These are phyloP conservation scores for Junonia oenone DNA, from an alignment of 2,888 invertebrate genomes.

Conservation along the genomic window DNA sequence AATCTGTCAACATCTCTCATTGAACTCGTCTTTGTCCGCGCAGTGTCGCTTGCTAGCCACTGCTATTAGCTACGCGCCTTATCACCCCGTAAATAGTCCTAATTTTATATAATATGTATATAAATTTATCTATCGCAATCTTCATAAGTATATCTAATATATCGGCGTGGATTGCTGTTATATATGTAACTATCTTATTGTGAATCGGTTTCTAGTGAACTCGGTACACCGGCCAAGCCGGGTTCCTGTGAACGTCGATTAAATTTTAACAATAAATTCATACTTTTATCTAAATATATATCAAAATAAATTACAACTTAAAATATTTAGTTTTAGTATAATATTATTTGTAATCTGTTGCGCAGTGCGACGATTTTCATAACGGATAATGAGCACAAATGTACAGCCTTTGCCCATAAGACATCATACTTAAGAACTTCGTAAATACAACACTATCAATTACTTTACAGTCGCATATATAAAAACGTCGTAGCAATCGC, in stretches of 20 bases:
- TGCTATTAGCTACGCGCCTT: slow-evolving; percentile 6
- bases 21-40: slow-evolving; percentile 27
- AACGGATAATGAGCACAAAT: slow-evolving; percentile 24
- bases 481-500: slow-evolving; percentile 12
- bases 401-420: slow-evolving; percentile 21
- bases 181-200: slow-evolving; percentile 5
- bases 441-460: slow-evolving; percentile 21
- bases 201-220: slow-evolving; percentile 7
- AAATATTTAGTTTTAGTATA: slow-evolving; percentile 28
- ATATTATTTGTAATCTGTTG: slow-evolving; percentile 18
- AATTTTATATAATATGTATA: slow-evolving; percentile 11
- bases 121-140: slow-evolving; percentile 15
- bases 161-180: slow-evolving; percentile 9
- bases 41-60: slow-evolving; percentile 26
- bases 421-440: slow-evolving; percentile 1
- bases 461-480: slow-evolving; percentile 23
- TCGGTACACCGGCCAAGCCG: slow-evolving; percentile 10
- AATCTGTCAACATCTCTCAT: slow-evolving; percentile 37
- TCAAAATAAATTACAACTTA: slow-evolving; percentile 33
- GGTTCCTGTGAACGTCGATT: not conserved
- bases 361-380: slow-evolving; percentile 10
- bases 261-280: slow-evolving; percentile 22
- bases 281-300: slow-evolving; percentile 25
- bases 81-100: slow-evolving; percentile 11
- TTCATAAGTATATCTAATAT: slow-evolving; percentile 10